phyloP scores from a whole-genome alignment of 1,140 invertebrate species.

The Neodiprion pinetum region DNA sequence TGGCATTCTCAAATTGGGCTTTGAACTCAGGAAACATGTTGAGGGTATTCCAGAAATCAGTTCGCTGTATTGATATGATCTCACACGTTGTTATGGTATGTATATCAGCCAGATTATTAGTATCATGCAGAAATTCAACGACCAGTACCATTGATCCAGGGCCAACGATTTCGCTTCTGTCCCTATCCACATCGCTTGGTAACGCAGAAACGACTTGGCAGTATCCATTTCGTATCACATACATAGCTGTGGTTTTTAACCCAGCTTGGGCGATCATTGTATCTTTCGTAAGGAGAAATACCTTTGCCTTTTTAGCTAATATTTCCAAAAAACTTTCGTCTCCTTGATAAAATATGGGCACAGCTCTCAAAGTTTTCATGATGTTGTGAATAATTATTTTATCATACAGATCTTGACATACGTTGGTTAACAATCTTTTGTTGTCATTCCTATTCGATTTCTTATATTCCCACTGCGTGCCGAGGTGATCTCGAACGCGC shows the following conservation, averaged over 20 bases:
- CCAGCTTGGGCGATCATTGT: neutral
- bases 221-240: neutral
- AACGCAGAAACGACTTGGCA: neutral
- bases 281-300: conserved; percentile 2
- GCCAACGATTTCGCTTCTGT: neutral
- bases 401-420: neutral
- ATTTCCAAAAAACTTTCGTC: neutral
- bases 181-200: neutral
- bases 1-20: neutral
- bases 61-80: neutral
- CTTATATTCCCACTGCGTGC: neutral
- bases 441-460: neutral
- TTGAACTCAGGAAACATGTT: conserved; percentile 3
- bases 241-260: neutral
- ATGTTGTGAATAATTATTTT: neutral
- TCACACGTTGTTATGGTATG: neutral
- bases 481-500: neutral
- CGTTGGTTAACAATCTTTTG: neutral
- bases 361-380: neutral
- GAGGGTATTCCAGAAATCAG: neutral
- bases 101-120: conserved; percentile 1
- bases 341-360: neutral
- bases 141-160: neutral
- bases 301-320: neutral
- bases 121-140: neutral